phyloP scores from a whole-genome alignment of 2,797 vertebrate species.

The Sebastes trivittatus region DNA sequence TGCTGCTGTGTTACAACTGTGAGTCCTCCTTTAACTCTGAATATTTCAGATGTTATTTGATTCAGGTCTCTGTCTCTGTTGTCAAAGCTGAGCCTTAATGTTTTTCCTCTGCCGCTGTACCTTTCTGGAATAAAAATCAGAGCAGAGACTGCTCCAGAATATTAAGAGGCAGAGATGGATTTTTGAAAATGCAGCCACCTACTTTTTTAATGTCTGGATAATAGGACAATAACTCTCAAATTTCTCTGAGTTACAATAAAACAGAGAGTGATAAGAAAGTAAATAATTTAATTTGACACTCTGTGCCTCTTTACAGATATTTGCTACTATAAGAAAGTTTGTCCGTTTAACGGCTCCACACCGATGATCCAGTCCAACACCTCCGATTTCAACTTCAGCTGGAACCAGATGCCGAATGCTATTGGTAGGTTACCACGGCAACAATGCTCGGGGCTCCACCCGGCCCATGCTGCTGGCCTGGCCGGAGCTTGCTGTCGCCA shows the following conservation, averaged over 20 bases:
- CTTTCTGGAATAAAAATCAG: slow-evolving; percentile 16
- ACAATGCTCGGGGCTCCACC: slow-evolving; percentile 44
- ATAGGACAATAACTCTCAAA: neutral
- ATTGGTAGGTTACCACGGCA: slow-evolving; percentile 87
- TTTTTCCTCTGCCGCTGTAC: neutral
- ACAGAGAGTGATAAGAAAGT: neutral
- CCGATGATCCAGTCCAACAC: slow-evolving; percentile 93
- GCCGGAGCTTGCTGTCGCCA: slow-evolving; percentile 57
- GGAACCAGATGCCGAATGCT: slow-evolving; percentile 97
- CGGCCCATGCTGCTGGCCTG: slow-evolving; percentile 40
- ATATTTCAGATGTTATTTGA: slow-evolving; percentile 21
- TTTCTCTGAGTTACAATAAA: neutral
- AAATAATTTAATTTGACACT: neutral
- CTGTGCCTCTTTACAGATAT: slow-evolving; percentile 81
- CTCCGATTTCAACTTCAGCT: slow-evolving; percentile 97
- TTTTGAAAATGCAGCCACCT: neutral
- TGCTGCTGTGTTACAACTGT: slow-evolving; percentile 98
- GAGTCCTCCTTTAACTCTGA: slow-evolving; percentile 75
- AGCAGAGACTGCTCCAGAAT: neutral
- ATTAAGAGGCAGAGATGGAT: neutral
- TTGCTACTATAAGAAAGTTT: slow-evolving; percentile 96
- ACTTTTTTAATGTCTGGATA: neutral
- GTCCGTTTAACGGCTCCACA: slow-evolving; percentile 93
- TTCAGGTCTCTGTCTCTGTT: neutral
- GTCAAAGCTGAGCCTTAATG: slow-evolving; percentile 25